Evolutionary conservation across 2,113 vertebrate genomes (phyloP), one percentile per base, ranked within the genome.

Genomic region (Rhinolophus ferrumequinum): DNA sequence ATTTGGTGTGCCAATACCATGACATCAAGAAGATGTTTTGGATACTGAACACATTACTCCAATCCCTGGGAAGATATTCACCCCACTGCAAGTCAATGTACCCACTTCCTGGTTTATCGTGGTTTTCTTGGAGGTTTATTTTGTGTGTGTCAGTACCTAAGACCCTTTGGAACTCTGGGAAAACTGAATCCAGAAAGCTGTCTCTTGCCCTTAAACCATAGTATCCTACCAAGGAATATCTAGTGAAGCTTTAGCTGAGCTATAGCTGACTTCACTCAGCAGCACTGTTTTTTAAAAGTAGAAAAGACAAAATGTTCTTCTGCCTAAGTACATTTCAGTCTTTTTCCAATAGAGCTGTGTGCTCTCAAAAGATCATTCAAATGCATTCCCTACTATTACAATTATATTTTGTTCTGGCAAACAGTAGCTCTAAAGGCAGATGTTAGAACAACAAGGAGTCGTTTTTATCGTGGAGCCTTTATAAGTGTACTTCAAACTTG

Each of bases 401-500:
- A n/a, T 56, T 81, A 14, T 9, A 8, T 38, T 94, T 93, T 92
- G 35, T 56, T 91, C 79, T 85, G 12, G 6, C 44, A 28, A 92
- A 79, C 16, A 26, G 69, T 47, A 64, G 83, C 83, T 94, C 41
- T 24, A 14, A 75, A 83, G 7, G 8, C 5, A 75, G 79, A 88
- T 77, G 30, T 77, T 82, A 69, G 30, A 91, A 79, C 50, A 88
- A 80, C 21, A 75, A 84, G 62, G 13, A 72, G 73, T 83, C 56
- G 10, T 95, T 87, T 97, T 75, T 54, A 87, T 70, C 33, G 41
- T 77, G 47, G 82, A 89, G 26, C n/a, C 8, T 91, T 67, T 38
- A 10, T 28, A 95, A 90, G 60, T 81, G 35, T 89, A 54, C 80
- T 89, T 86, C 64, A 64, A 76, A 87, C 44, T 79, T 72, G 67